Conservation (phyloP, 2,113 vertebrate species). For the Semnornis frantzii region DNA sequence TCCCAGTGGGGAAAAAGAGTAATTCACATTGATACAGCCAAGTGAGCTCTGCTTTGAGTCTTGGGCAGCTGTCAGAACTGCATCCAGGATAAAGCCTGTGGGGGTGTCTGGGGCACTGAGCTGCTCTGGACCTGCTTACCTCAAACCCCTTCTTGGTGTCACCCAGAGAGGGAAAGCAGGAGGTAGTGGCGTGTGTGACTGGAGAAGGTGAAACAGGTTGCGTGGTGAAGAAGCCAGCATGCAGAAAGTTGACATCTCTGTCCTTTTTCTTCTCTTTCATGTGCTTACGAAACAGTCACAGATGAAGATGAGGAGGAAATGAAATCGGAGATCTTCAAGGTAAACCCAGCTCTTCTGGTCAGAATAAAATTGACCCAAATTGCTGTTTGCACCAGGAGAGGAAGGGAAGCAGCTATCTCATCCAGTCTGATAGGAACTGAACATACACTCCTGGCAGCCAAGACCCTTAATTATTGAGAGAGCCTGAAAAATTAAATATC, state of each 20-base stretch:
- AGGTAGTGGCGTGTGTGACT: neutral
- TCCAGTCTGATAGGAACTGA: neutral
- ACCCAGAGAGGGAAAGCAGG: neutral
- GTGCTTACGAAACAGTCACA: slow-evolving; percentile 21
- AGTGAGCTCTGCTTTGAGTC: neutral
- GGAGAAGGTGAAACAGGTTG: neutral
- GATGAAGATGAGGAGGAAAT: slow-evolving; percentile 57
- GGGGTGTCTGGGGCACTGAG: neutral
- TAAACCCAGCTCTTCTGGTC: slow-evolving; percentile 18
- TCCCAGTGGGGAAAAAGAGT: neutral
- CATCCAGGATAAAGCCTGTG: neutral
- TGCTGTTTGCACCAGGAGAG: neutral
- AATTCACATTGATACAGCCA: too few species aligned
- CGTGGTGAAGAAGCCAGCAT: neutral
- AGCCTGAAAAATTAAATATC: neutral
- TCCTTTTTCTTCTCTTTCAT: neutral
- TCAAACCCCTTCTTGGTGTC: neutral
- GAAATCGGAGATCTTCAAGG: neutral
- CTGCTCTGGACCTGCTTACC: neutral
- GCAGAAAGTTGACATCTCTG: neutral
- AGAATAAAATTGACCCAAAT: neutral
- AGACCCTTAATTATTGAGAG: neutral
- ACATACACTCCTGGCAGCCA: neutral
- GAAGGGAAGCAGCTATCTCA: neutral
- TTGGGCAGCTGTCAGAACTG: neutral